phyloP scores from a whole-genome alignment of 2,888 invertebrate species.

The Tromatobia lineatoria region DNA sequence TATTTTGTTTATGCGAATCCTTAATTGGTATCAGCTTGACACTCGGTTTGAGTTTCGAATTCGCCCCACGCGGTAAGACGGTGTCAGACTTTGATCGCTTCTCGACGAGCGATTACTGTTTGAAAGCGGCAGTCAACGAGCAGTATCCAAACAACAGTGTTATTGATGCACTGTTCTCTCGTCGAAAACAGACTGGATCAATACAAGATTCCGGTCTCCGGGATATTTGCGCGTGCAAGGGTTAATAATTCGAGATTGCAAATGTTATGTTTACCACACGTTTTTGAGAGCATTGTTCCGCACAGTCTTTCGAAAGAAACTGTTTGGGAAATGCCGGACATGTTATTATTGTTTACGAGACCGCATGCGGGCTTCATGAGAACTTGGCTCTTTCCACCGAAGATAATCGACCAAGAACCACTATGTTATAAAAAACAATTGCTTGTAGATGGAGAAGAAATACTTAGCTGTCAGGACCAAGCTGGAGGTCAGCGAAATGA shows the following conservation, averaged over 20 bases:
- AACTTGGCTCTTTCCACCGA: neutral
- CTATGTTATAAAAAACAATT: too few relatives aligned
- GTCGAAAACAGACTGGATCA: constrained; percentile 42
- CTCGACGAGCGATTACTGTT: constrained; percentile 24
- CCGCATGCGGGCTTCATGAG: neutral
- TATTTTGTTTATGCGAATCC: neutral
- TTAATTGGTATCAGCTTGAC: neutral
- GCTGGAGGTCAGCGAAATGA: too few relatives aligned
- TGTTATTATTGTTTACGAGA: neutral
- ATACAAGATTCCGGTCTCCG: constrained; percentile 8
- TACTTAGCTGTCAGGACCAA: too few relatives aligned
- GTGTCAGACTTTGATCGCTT: constrained; percentile 17
- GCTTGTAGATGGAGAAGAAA: too few relatives aligned
- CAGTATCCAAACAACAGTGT: constrained; percentile 28
- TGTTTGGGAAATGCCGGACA: neutral
- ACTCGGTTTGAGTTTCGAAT: neutral
- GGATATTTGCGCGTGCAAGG: constrained; percentile 28
- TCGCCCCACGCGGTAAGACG: neutral
- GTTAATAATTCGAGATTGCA: constrained; percentile 22
- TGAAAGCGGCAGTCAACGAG: neutral
- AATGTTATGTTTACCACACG: neutral
- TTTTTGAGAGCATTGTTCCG: neutral
- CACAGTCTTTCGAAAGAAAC: neutral
- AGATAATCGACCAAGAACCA: neutral
- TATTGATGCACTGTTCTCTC: constrained; percentile 18